A percentile compares a stretch with the other conserved stretches of the same genome.
Evolutionary conservation across 2,113 vertebrate species (phyloP).

Genomic region (Brachionichthys hirsutus): DNA sequence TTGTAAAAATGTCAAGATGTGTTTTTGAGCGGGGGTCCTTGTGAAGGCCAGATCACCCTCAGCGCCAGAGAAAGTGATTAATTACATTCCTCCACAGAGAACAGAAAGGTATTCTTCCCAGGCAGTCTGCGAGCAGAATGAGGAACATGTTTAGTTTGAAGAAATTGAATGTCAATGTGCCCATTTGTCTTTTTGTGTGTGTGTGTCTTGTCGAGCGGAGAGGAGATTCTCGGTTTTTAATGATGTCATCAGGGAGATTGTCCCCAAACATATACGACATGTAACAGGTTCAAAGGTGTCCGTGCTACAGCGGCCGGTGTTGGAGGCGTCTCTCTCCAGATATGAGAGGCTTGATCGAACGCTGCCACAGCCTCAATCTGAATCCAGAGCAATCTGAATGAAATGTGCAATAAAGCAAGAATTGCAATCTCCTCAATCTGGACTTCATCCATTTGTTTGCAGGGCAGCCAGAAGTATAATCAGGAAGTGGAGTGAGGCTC

Average conservation of each 20-base stretch:
- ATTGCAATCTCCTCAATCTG: neutral
- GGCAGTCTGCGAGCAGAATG: slow-evolving; percentile 42
- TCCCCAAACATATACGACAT: too few species aligned
- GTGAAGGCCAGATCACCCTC: slow-evolving; percentile 6
- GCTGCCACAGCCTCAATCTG: slow-evolving; percentile 23
- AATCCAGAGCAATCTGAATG: slow-evolving; percentile 23
- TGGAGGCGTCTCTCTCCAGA: slow-evolving; percentile 15
- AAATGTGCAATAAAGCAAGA: slow-evolving; percentile 32
- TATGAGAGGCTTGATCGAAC: slow-evolving; percentile 38
- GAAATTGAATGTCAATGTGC: slow-evolving; percentile 10
- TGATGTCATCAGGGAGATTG: neutral
- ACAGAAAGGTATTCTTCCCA: slow-evolving; percentile 42
- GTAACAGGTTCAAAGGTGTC: slow-evolving; percentile 35
- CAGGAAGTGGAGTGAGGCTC: neutral
- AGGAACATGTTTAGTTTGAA: slow-evolving; percentile 29
- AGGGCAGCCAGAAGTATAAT: slow-evolving; percentile 10
- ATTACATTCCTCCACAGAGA: slow-evolving; percentile 45
- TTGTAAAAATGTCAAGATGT: slow-evolving; percentile 64
- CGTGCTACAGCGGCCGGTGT: slow-evolving; percentile 11
- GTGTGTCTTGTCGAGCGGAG: slow-evolving; percentile 3
- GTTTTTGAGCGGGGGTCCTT: slow-evolving; percentile 46
- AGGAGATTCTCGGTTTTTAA: neutral
- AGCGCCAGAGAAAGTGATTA: slow-evolving; percentile 53
- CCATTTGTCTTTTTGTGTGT: slow-evolving; percentile 15
- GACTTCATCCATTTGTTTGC: slow-evolving; percentile 10